A percentile compares a stretch with the other conserved stretches of the same genome.
These are phyloP conservation scores for Lichenostomus cassidix DNA, from an alignment of 2,113 vertebrate genomes.

Conservation along the genomic window DNA sequence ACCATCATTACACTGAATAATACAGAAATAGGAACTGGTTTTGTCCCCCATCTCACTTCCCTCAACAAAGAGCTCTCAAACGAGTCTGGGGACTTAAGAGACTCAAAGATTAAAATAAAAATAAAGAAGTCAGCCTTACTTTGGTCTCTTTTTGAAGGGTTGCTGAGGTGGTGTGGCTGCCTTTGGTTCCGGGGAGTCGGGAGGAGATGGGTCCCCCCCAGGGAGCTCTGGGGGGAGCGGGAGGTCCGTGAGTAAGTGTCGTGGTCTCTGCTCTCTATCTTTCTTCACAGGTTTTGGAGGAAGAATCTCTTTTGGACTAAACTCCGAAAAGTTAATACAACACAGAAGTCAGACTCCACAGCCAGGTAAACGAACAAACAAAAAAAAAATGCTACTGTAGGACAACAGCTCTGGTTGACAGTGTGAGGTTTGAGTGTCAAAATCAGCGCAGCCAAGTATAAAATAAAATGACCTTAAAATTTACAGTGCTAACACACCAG, in stretches of 20 bases:
- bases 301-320: constrained; percentile 91
- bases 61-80: neutral
- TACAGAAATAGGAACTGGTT: neutral
- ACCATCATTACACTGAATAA: accelerated
- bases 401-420: neutral
- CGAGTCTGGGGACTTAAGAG: accelerated
- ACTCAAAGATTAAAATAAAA: neutral
- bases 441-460: neutral
- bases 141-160: constrained; percentile 97
- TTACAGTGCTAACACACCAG: accelerated
- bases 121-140: constrained; percentile 74
- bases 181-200: constrained; percentile 88
- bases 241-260: constrained; percentile 91
- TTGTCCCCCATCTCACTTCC: neutral
- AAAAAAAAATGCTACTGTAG: neutral
- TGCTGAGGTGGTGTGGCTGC: constrained; percentile 82
- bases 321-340: constrained; percentile 61
- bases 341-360: constrained; percentile 1
- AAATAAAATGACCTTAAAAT: neutral
- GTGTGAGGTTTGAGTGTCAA: neutral
- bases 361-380: neutral
- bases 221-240: constrained; percentile 90
- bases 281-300: constrained; percentile 86
- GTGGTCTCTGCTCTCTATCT: constrained; percentile 88
- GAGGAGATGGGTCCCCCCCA: constrained; percentile 89